Base-by-base conservation (phyloP, 2,888 invertebrate genomes). In the Tinea pellionella region DNA sequence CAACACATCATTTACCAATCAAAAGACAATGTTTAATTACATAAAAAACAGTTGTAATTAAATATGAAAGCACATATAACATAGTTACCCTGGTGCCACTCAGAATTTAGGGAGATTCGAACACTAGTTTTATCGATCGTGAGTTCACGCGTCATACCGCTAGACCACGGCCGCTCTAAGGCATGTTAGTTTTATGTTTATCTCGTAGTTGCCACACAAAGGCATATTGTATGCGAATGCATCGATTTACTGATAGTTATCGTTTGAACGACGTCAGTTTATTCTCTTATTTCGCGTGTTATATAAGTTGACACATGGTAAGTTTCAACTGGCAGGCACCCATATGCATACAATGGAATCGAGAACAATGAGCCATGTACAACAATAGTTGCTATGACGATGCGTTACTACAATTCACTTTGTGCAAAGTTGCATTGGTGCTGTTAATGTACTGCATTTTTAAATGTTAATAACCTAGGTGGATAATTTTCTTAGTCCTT, bases 341-440 rank as follows among this genome's bases (percentile, higher is more conserved):
- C 47, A 47, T 47, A 13, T 47, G 47, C 47, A 47, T 47, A 47
- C 47, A 47, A 47, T 47, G 47, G 47, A 16, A 47, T 47, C 4
- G 9, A 47, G 47, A 47, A 47, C 47, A 47, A 47, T 47, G 47
- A n/a, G 47, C 12, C 47, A 15, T 47, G 13, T 42, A 12, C 2
- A 7, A 47, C 15, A 47, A 47, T 47, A 16, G 47, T 47, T 47
- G 47, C 47, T 47, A 47, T 47, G 47, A 47, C 47, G 16, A 47
- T n/a, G 37, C 47, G 9, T 47, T 16, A 15, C 16, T 47, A 15
- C 47, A 47, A 15, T 47, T 12, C 41, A 41, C 13, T 41, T 12
- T n/a, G 41, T 41, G 41, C 41, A 24, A 24, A 41, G 9, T 41
- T 41, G 41, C 41, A 12, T n/a, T 3, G 13, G 32, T 32, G 32